Evolutionary conservation across 2,113 vertebrate genomes (phyloP).

Genomic region (Sakesphorus luctuosus): DNA sequence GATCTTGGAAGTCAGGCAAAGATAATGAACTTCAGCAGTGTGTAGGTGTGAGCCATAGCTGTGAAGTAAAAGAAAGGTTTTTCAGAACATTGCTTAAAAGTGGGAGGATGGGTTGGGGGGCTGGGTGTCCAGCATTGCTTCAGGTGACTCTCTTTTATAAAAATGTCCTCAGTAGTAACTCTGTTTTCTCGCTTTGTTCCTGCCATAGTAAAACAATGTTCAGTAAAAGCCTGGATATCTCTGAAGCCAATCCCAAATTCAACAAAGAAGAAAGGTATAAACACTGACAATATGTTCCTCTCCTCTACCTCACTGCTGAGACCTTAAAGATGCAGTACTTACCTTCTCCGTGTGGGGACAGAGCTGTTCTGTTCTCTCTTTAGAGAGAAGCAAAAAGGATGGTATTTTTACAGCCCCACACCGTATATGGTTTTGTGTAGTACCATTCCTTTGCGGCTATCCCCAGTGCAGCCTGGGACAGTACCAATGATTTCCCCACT

Average conservation of each 20-base stretch:
- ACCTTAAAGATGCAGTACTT: conserved; percentile 85
- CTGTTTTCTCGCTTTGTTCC: conserved; percentile 89
- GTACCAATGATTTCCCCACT: neutral
- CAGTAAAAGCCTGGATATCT: conserved; percentile 99
- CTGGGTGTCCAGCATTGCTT: conserved; percentile 61
- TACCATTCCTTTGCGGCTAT: conserved; percentile 1
- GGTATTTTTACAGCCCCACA: conserved; percentile 15
- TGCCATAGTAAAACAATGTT: conserved; percentile 95
- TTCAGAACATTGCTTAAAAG: conserved; percentile 24
- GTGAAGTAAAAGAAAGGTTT: conserved; percentile 20
- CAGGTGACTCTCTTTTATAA: conserved; percentile 73
- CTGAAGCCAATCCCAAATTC: conserved; percentile 92
- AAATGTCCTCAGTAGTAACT: conserved; percentile 78
- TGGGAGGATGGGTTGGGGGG: conserved; percentile 58
- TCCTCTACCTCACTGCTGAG: conserved; percentile 75
- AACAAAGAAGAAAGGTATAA: conserved; percentile 98
- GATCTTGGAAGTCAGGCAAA: neutral
- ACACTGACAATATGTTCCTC: conserved; percentile 75
- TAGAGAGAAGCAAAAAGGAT: neutral
- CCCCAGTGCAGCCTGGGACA: neutral
- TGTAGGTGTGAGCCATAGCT: neutral
- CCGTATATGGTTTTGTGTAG: neutral
- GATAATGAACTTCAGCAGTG: neutral
- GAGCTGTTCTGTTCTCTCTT: conserved; percentile 10
- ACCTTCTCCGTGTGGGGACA: conserved; percentile 53